Conservation (phyloP, 2,797 vertebrate genomes). For the Mustela erminea region DNA sequence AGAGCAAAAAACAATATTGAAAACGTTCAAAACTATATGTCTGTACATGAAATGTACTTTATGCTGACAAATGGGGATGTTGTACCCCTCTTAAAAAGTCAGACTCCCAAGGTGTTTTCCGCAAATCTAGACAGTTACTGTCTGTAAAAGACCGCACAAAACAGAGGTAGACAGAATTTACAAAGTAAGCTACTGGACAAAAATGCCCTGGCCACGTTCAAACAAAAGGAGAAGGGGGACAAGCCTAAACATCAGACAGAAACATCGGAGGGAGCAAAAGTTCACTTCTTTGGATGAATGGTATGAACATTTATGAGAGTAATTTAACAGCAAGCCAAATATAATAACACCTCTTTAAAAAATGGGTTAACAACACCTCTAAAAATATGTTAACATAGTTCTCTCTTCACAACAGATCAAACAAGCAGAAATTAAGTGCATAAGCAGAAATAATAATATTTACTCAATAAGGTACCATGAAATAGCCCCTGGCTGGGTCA, state of each 20-base stretch:
- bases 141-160: not conserved
- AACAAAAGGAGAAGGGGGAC: not conserved
- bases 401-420: not conserved
- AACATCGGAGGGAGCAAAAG: not conserved
- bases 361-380: not conserved
- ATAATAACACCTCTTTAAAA: not conserved
- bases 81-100: constrained; percentile 19
- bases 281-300: constrained; percentile 19
- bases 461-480: not conserved
- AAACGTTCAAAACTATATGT: constrained; percentile 31
- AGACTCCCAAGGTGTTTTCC: constrained; percentile 32
- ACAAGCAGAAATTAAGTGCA: not conserved
- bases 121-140: not conserved
- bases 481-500: not conserved
- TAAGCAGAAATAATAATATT: not conserved
- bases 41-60: constrained; percentile 54
- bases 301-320: not conserved
- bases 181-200: constrained; percentile 15
- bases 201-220: not conserved
- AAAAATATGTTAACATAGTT: not conserved
- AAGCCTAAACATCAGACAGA: not conserved
- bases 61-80: not conserved
- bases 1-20: constrained; percentile 4
- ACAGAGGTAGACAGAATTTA: not conserved
- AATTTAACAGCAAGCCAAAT: not conserved